Percentiles rank a stretch among this genome's conserved stretches.
phyloP scores from a whole-genome alignment of 2,797 vertebrate species.

The Acanthis flammea region DNA sequence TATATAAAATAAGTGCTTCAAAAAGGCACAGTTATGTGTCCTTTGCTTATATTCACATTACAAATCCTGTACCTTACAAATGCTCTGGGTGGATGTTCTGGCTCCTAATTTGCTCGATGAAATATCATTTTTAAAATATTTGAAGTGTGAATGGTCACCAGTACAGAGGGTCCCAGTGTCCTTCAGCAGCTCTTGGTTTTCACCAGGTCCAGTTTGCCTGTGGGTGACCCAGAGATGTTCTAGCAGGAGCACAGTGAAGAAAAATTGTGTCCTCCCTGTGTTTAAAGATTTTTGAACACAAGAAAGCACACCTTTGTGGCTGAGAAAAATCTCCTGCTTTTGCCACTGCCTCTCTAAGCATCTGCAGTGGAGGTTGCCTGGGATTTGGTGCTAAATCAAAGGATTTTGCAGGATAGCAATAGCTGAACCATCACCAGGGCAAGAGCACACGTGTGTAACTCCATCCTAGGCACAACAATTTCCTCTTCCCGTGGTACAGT shows the following conservation, averaged over 20 bases:
- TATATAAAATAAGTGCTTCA: neutral
- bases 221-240: neutral
- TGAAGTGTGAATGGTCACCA: neutral
- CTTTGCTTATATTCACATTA: neutral
- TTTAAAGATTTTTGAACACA: neutral
- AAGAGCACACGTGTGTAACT: neutral
- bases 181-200: neutral
- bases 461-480: constrained; percentile 6
- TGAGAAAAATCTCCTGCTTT: neutral
- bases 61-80: neutral
- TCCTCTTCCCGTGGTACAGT: constrained; percentile 39
- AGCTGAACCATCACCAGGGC: neutral
- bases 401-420: constrained; percentile 5
- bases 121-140: neutral
- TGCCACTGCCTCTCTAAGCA: neutral
- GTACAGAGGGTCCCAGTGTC: neutral
- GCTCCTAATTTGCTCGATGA: neutral
- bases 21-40: neutral
- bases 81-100: neutral
- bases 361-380: neutral
- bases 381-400: constrained; percentile 34
- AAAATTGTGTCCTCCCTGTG: neutral
- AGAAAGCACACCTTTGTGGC: neutral
- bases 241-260: accelerated
- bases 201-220: neutral